Percentiles rank a stretch among this genome's conserved stretches.
These are phyloP conservation scores for Nasonia longicornis DNA, from an alignment of 1,140 invertebrate genomes.

Conservation along the genomic window DNA sequence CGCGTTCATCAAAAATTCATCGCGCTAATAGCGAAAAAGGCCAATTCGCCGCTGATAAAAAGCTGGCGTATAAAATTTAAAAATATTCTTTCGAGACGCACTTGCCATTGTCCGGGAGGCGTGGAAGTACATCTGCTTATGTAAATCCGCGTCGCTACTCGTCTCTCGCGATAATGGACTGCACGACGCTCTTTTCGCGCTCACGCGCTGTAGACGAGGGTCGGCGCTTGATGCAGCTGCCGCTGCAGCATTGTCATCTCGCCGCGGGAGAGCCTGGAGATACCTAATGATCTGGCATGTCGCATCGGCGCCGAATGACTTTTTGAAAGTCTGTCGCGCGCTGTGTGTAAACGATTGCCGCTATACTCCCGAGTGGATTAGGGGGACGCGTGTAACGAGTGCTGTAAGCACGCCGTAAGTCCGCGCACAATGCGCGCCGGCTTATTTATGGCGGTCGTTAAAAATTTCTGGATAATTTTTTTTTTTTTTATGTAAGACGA, in stretches of 20 bases:
- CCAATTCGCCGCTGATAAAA: too few relatives aligned
- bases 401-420: not conserved
- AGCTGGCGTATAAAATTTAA: too few relatives aligned
- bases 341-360: not conserved
- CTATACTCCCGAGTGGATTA: not conserved
- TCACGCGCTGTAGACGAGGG: not conserved
- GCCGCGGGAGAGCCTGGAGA: conserved; percentile 40
- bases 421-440: not conserved
- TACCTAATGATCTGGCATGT: conserved; percentile 52
- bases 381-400: conserved; percentile 26
- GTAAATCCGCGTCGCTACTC: conserved; percentile 31
- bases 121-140: conserved; percentile 51
- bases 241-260: conserved; percentile 21
- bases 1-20: conserved; percentile 30
- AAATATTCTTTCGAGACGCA: not conserved
- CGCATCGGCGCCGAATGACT: conserved; percentile 47
- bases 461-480: not conserved
- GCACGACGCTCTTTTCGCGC: conserved; percentile 10
- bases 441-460: conserved; percentile 42
- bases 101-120: conserved; percentile 29
- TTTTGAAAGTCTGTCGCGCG: conserved; percentile 50
- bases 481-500: conserved; percentile 7
- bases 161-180: conserved; percentile 5
- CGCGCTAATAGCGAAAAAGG: not conserved
- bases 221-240: conserved; percentile 42